Conservation (phyloP, 1,140 invertebrate species). For the Magallana gigas region DNA sequence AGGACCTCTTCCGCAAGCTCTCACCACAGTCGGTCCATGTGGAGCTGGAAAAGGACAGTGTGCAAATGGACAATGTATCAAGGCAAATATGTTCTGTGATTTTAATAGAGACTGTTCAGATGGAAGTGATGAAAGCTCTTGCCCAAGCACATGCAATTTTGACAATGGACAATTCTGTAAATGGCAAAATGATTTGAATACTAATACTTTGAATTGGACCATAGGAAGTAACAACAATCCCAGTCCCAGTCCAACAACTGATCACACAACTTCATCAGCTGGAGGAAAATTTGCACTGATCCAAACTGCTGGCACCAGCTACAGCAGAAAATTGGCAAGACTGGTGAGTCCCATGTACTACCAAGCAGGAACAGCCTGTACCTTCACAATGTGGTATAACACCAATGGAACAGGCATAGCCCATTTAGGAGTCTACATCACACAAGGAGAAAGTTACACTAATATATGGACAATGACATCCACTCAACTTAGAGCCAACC, state of each 20-base stretch:
- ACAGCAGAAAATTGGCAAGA: constrained; percentile 40
- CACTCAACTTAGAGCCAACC: constrained; percentile 1
- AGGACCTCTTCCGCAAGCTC: constrained; percentile 56
- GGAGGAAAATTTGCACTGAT: constrained; percentile 66
- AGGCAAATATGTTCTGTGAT: constrained; percentile 81
- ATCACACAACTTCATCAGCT: constrained; percentile 66
- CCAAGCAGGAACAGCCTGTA: constrained; percentile 67
- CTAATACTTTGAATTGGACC: constrained; percentile 65
- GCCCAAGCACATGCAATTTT: constrained; percentile 68
- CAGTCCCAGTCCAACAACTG: constrained; percentile 58
- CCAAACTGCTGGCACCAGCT: background rate
- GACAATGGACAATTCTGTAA: constrained; percentile 66
- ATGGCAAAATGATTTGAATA: constrained; percentile 66
- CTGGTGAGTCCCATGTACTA: constrained; percentile 71
- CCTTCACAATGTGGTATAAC: constrained; percentile 73
- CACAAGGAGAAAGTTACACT: constrained; percentile 63
- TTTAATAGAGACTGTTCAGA: constrained; percentile 83
- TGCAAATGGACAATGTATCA: constrained; percentile 65
- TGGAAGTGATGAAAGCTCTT: constrained; percentile 67
- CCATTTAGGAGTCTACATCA: constrained; percentile 64
- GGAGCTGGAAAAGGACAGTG: constrained; percentile 68
- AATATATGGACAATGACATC: constrained; percentile 54
- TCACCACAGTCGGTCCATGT: constrained; percentile 66
- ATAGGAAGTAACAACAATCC: constrained; percentile 60
- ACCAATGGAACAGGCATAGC: constrained; percentile 60